phyloP scores from a whole-genome alignment of 30 jellyfish, hydroid and myxozoan genomes.

The Turritopsis dohrnii region DNA sequence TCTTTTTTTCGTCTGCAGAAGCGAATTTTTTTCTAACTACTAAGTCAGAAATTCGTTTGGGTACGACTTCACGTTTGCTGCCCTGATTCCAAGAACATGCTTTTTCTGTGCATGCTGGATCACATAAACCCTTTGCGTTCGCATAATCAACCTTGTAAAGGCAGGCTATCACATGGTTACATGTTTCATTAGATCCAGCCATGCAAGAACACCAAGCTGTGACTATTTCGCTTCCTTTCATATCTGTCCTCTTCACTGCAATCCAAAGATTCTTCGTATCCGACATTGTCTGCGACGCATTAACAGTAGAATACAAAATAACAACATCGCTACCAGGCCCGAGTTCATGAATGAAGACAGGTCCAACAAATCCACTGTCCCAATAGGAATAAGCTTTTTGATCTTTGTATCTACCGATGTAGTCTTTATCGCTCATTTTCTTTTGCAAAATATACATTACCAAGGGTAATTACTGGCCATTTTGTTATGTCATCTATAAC shows the following conservation, averaged over 20 bases:
- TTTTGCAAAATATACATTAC: conserved; percentile 30
- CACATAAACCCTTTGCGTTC: not conserved
- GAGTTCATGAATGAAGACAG: not conserved
- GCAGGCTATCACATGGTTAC: conserved; percentile 37
- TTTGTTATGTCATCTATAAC: conserved; percentile 23
- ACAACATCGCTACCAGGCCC: not conserved
- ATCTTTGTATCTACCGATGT: conserved; percentile 48
- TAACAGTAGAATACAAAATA: conserved; percentile 37
- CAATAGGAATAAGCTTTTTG: conserved; percentile 53
- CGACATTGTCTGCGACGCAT: conserved; percentile 28
- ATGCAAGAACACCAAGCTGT: conserved; percentile 58
- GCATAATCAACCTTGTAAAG: conserved; percentile 42
- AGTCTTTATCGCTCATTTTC: conserved; percentile 27
- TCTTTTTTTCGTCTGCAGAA: not conserved
- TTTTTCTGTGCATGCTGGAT: conserved; percentile 28
- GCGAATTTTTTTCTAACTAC: conserved; percentile 16
- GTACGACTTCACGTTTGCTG: conserved; percentile 10
- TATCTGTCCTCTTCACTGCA: conserved; percentile 18
- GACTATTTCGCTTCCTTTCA: conserved; percentile 15
- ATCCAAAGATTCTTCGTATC: conserved; percentile 50
- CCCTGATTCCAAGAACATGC: conserved; percentile 30
- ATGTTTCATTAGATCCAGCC: conserved; percentile 32
- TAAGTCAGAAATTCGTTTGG: conserved; percentile 22
- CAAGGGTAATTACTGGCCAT: conserved; percentile 44
- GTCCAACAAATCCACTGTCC: conserved; percentile 55